Conservation (phyloP, 2,797 vertebrate species). For the Trachops cirrhosus region DNA sequence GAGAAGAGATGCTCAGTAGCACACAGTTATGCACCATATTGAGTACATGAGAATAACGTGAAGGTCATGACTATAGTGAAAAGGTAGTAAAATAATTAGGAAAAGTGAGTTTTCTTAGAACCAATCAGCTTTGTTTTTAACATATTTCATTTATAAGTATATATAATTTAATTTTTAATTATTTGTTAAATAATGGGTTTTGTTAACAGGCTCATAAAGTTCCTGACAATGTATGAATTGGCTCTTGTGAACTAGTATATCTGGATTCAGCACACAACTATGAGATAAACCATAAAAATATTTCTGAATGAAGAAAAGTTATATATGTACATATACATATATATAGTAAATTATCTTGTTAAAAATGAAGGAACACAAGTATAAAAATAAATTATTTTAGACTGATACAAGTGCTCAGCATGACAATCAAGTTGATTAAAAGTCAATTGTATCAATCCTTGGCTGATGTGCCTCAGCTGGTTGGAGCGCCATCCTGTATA, state of each 20-base stretch:
- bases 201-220: neutral
- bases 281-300: neutral
- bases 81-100: neutral
- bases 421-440: neutral
- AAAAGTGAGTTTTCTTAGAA: neutral
- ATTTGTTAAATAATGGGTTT: neutral
- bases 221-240: neutral
- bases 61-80: neutral
- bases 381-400: neutral
- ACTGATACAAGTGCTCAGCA: neutral
- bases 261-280: neutral
- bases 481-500: too few relatives aligned
- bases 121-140: neutral
- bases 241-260: neutral
- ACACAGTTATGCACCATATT: neutral
- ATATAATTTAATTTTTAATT: neutral
- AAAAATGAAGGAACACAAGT: neutral
- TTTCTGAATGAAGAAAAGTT: neutral
- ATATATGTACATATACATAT: neutral
- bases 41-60: neutral
- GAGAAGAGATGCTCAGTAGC: neutral
- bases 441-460: neutral
- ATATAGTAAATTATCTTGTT: neutral
- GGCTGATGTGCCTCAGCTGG: too few relatives aligned
- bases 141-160: neutral